Base-by-base conservation (phyloP, 2,888 invertebrate species). In the Drosophila villosipedis region DNA sequence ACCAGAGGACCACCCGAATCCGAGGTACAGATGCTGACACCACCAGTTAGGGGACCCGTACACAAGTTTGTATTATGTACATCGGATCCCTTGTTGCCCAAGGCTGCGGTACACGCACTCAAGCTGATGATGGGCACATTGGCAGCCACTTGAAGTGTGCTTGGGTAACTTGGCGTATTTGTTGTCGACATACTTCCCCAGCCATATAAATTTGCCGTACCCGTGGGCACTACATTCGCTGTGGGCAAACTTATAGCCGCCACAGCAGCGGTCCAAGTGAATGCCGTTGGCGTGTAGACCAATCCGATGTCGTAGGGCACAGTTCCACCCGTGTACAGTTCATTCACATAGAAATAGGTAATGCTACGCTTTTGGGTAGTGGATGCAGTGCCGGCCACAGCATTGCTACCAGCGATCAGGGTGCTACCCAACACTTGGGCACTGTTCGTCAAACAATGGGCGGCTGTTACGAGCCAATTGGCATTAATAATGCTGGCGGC, bases 1-100 rank as follows among this genome's bases (percentile, higher is more conserved):
- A 92, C 84, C 61, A 93, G 72, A 7, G 92, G 92, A 33, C 93
- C 92, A n/a, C 92, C 92, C 2, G 93, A 93, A 68, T 93, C 93
- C 19, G 92, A 91, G 2, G 88, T 89, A 60, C 92, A 93, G 43
- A 92, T 91, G 54, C 92, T 84, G 16, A 84, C 65, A 14, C 92
- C 91, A 9, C 91, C 92, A 0, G 89, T 90, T 0, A 93, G 73
- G 1, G 93, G 92, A 1, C 92, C 92, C 0, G 93, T 92, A 61
- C 92, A 92, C 4, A 92, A 37, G 68, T 92, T 92, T 1, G 92
- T 92, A 4, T 61, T 57, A 64, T 92, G 92, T 19, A 92, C 90
- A 78, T 90, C 84, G 0, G 30, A 61, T 6, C 77, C 89, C 60
- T 91, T 85, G 7, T 55, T 22, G 19, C 91, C 92, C 55, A 92